phyloP scores from a whole-genome alignment of 2,113 vertebrate species.

The Lycocorax pyrrhopterus region DNA sequence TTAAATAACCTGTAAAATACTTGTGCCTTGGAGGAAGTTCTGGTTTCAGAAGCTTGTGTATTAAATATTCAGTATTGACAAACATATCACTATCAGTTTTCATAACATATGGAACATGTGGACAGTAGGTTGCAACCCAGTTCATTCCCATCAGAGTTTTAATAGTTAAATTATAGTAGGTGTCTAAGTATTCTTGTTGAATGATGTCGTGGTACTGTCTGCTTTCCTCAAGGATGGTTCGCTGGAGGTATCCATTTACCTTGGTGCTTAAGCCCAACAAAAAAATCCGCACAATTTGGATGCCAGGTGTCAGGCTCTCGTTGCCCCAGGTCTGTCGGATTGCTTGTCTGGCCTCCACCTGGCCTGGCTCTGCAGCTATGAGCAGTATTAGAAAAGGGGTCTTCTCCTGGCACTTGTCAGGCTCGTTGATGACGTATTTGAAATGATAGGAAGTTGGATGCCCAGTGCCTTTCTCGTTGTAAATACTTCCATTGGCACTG shows the following conservation, averaged over 20 bases:
- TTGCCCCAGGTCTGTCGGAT: constrained; percentile 98
- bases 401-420: constrained; percentile 80
- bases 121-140: constrained; percentile 91
- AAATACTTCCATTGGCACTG: constrained; percentile 80
- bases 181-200: constrained; percentile 92
- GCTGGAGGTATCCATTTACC: constrained; percentile 77
- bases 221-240: constrained; percentile 84
- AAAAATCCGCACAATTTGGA: constrained; percentile 83
- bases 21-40: constrained; percentile 78
- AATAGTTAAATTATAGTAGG: constrained; percentile 93
- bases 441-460: constrained; percentile 75
- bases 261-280: constrained; percentile 83
- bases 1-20: constrained; percentile 93
- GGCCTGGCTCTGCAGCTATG: constrained; percentile 87
- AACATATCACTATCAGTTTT: constrained; percentile 99
- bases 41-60: constrained; percentile 89
- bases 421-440: constrained; percentile 88
- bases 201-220: constrained; percentile 85
- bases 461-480: constrained; percentile 65
- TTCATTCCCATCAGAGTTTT: constrained; percentile 99
- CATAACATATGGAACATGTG: constrained; percentile 86
- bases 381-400: constrained; percentile 88
- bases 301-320: constrained; percentile 78
- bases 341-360: constrained; percentile 86
- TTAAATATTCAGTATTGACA: constrained; percentile 93